Conservation (phyloP, 2,113 vertebrate genomes). For the Phodopus roborovskii region DNA sequence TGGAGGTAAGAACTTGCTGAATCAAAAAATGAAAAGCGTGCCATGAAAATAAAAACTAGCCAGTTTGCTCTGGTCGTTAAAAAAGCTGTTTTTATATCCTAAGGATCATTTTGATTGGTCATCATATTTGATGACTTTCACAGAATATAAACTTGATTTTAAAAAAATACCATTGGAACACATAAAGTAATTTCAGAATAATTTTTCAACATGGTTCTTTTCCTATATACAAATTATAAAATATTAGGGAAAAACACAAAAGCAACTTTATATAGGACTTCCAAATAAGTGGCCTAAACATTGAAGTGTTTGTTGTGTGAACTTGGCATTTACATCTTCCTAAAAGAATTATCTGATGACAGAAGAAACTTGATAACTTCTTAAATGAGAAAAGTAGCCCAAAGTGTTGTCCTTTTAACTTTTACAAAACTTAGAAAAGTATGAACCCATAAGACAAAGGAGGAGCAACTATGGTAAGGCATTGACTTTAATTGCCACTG, state of each 20-base stretch:
- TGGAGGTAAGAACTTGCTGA: conserved; percentile 89
- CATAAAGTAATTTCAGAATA: conserved; percentile 17
- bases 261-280: background rate
- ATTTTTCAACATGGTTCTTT: conserved; percentile 2
- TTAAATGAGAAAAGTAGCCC: background rate
- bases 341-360: background rate
- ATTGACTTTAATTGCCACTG: background rate
- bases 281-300: background rate
- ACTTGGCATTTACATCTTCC: background rate
- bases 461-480: background rate
- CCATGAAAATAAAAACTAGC: background rate
- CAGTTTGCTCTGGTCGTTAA: background rate
- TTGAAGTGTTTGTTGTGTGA: background rate
- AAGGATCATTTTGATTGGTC: background rate
- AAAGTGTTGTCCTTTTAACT: background rate
- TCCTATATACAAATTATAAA: background rate
- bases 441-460: background rate
- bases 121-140: background rate
- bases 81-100: background rate
- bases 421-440: background rate
- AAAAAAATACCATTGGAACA: conserved; percentile 3
- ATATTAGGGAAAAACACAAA: background rate
- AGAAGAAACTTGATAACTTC: background rate
- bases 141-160: conserved; percentile 1
- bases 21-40: background rate